Conservation (phyloP, 1,140 invertebrate genomes). For the Platorchestia sp. region DNA sequence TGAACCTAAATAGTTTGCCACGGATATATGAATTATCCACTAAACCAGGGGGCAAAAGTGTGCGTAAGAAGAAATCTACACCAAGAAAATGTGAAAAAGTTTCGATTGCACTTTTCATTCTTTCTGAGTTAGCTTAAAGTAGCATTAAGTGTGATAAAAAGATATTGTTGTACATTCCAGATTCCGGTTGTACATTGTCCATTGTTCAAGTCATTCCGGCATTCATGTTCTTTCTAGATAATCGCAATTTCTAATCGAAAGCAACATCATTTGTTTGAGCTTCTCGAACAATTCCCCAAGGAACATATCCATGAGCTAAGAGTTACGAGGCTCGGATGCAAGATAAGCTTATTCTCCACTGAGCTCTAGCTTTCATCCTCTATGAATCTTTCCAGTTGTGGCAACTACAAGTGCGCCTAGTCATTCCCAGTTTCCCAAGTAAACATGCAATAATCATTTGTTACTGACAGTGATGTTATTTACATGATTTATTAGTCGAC, state of each 20-base stretch:
- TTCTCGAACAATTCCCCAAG: background rate
- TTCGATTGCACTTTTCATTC: background rate
- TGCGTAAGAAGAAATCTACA: background rate
- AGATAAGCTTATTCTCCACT: background rate
- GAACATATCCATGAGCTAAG: background rate
- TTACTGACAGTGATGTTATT: background rate
- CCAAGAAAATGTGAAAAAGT: no score
- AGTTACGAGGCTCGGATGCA: background rate
- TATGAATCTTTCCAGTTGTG: background rate
- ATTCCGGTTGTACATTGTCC: background rate
- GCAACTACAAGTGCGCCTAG: background rate
- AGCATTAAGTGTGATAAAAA: background rate
- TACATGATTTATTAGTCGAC: background rate
- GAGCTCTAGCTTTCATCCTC: background rate
- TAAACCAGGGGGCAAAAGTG: no score
- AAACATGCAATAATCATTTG: background rate
- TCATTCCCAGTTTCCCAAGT: background rate
- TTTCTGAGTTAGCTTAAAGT: background rate
- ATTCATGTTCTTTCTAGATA: background rate
- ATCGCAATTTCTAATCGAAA: background rate
- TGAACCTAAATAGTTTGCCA: no score
- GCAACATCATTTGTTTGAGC: background rate
- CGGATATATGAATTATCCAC: no score
- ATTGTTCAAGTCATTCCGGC: no score
- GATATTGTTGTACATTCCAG: background rate